Conservation (phyloP, 2,113 vertebrate species). For the Nematolebias whitei region DNA sequence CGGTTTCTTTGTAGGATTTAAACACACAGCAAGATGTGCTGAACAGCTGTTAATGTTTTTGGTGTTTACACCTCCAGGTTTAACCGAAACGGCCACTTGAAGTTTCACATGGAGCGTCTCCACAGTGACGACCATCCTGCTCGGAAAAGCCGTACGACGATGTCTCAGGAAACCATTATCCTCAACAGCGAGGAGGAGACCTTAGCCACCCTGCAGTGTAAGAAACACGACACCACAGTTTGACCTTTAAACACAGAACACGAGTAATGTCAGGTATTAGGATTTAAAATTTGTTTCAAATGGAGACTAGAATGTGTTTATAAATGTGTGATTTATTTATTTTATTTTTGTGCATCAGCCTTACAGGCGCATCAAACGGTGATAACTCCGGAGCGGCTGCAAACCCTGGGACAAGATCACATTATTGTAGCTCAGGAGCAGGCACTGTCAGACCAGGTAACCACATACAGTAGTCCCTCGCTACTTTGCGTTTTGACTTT, state of each 20-base stretch:
- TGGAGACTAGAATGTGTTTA: background rate
- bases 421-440: constrained; percentile 94
- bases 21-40: background rate
- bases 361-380: constrained; percentile 86
- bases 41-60: background rate
- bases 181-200: constrained; percentile 91
- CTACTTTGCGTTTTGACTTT: too few relatives aligned
- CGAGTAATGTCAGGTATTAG: background rate
- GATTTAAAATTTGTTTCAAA: background rate
- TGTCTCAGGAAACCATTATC: constrained; percentile 88
- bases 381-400: constrained; percentile 85
- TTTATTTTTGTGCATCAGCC: constrained; percentile 74
- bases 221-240: constrained; percentile 20
- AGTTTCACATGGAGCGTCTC: constrained; percentile 96
- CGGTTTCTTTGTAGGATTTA: background rate
- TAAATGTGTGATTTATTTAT: constrained; percentile 2
- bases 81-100: constrained; percentile 95
- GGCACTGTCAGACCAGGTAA: constrained; percentile 85
- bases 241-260: background rate
- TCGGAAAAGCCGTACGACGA: constrained; percentile 65
- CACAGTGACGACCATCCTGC: constrained; percentile 83
- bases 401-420: constrained; percentile 90
- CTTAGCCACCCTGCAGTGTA: constrained; percentile 86
- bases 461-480: too few relatives aligned
- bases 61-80: constrained; percentile 79